Conservation (phyloP, 1,140 invertebrate species). For the Caenorhabditis brenneri region DNA sequence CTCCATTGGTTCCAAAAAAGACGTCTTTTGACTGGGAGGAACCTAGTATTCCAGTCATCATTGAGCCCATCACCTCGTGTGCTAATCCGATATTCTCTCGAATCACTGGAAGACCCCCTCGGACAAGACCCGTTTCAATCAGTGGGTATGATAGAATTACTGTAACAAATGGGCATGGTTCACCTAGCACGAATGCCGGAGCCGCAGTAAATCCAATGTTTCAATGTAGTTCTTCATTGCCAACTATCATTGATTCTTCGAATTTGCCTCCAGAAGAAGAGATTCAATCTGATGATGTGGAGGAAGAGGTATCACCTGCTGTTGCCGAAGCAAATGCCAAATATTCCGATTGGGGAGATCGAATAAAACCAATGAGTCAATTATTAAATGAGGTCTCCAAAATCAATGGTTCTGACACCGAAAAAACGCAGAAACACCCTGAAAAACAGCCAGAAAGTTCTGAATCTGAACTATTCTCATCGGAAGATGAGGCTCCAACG, state of each 20-base stretch:
- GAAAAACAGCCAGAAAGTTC: background rate
- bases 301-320: too few species aligned
- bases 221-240: background rate
- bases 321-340: too few species aligned
- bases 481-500: background rate
- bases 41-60: background rate
- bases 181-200: background rate
- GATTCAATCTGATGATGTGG: too few species aligned
- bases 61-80: slow-evolving; percentile 1
- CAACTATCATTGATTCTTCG: too few species aligned
- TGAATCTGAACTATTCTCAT: background rate
- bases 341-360: too few species aligned
- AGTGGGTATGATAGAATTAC: background rate
- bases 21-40: too few species aligned
- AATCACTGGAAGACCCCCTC: background rate
- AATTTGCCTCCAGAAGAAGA: too few species aligned
- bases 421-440: background rate
- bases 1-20: too few species aligned
- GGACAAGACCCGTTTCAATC: background rate
- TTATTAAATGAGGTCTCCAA: background rate
- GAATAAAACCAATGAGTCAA: too few species aligned
- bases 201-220: background rate
- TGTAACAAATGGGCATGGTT: background rate
- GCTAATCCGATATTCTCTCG: slow-evolving; percentile 8
- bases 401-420: background rate